phyloP scores from a whole-genome alignment of 2,113 vertebrate genomes.

The Scomber japonicus region DNA sequence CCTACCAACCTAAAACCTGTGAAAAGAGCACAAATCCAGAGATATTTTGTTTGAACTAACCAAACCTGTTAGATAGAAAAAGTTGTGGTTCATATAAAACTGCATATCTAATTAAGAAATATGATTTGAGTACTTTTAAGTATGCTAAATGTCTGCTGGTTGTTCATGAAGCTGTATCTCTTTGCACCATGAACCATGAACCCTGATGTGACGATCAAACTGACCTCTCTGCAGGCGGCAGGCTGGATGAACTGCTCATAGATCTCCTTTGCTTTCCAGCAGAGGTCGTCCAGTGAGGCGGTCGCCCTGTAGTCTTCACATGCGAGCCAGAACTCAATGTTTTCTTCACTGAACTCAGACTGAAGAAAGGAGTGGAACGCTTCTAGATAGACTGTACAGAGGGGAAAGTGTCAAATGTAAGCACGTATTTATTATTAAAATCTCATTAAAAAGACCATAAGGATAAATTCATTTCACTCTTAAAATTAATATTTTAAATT shows the following conservation, averaged over 20 bases:
- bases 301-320: constrained; percentile 77
- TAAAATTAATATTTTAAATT: background rate
- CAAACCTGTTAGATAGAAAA: no score
- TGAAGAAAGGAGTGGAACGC: constrained; percentile 78
- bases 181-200: background rate
- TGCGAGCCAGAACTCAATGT: constrained; percentile 83
- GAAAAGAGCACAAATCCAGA: no score
- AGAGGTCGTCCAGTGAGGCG: constrained; percentile 51
- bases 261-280: constrained; percentile 73
- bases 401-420: background rate
- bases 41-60: no score
- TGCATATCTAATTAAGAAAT: no score
- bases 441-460: background rate
- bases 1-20: no score
- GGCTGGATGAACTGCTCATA: constrained; percentile 80
- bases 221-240: constrained; percentile 79
- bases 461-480: background rate
- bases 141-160: background rate
- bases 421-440: background rate
- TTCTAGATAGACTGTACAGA: constrained; percentile 65
- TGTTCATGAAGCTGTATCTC: background rate
- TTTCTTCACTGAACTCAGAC: constrained; percentile 84
- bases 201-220: background rate
- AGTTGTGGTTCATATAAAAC: no score
- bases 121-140: no score